Evolutionary conservation across 2,888 invertebrate species (phyloP).

Genomic region (Campoplex nolae): DNA sequence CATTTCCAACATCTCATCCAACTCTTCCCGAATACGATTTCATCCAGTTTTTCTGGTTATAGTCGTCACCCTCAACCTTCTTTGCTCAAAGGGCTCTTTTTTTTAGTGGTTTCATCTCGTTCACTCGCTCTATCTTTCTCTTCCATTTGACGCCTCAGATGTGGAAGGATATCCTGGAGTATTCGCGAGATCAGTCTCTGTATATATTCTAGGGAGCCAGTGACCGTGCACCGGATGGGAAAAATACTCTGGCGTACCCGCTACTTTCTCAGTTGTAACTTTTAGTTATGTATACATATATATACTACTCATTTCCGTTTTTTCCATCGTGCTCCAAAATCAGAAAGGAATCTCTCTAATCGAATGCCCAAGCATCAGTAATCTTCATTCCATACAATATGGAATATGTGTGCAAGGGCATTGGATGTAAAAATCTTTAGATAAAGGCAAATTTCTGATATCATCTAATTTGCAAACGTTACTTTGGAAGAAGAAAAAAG

Average conservation of each 20-base stretch:
- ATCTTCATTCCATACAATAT: conserved; percentile 1
- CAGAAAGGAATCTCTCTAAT: conserved; percentile 33
- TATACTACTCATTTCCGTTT: conserved; percentile 31
- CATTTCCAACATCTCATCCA: conserved; percentile 40
- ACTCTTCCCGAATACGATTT: conserved; percentile 63
- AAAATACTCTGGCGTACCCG: conserved; percentile 15
- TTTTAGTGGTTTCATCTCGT: background rate
- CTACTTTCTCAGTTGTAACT: conserved; percentile 24
- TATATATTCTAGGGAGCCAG: conserved; percentile 56
- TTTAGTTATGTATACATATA: conserved; percentile 2
- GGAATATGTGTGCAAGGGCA: background rate
- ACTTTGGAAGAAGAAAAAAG: background rate
- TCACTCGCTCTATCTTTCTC: background rate
- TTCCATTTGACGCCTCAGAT: conserved; percentile 48
- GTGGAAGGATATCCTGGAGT: conserved; percentile 61
- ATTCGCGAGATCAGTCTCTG: conserved; percentile 38
- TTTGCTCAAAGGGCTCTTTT: conserved; percentile 8
- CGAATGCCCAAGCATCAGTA: conserved; percentile 22
- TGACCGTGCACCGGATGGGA: conserved; percentile 58
- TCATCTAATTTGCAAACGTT: conserved; percentile 10
- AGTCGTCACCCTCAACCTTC: background rate
- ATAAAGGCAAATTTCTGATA: background rate
- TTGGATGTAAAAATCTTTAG: background rate
- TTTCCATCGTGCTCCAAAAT: conserved; percentile 9
- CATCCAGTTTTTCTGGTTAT: conserved; percentile 68